Evolutionary conservation across 1,140 invertebrate species (phyloP), one percentile per base, ranked within the genome.

Genomic region (Drosophila oshimai): DNA sequence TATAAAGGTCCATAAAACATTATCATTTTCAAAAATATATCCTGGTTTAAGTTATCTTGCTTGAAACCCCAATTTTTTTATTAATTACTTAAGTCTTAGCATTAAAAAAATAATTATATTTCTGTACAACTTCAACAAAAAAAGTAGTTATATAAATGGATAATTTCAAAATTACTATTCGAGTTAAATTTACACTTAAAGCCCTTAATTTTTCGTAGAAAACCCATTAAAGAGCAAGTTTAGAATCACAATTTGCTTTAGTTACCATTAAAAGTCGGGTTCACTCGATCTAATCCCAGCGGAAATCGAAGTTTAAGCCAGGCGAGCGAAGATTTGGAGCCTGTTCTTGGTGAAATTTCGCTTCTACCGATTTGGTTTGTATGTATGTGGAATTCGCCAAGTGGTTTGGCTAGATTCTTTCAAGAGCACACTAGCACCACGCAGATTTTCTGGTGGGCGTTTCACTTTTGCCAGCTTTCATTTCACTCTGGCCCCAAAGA

Each of bases 331-430:
- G 60, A 74, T 45, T 79, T 53, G 10, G 42, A 80, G 80, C 80
- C 80, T 84, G 80, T 86, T 84, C 80, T 86, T 79, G 80, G 80
- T 84, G 80, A 84, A 84, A 84, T 84, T 84, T 78, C 37, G 44
- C 54, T 60, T 72, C 53, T 58, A 64, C 74, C 37, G 34, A 37
- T 37, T 37, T 49, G 49, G 33, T 77, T 53, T 84, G 65, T 86
- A 53, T 83, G 65, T 86, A 49, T 87, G 68, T 87, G 62, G 76
- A 79, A 86, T 80, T 86, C 31, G 75, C 80, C 80, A 87, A 86
- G 81, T 86, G 81, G 81, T 86, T 86, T 86, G 81, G 76, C 81
- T 86, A 86, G 81, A 86, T 86, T 86, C 81, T 86, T 87, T 68
- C 64, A 70, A 71, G 67, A 69, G 44, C 58, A 65, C 55, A 60